These are phyloP conservation scores for Gonioctena quinquepunctata DNA, from an alignment of 1,140 invertebrate genomes.

Conservation along the genomic window DNA sequence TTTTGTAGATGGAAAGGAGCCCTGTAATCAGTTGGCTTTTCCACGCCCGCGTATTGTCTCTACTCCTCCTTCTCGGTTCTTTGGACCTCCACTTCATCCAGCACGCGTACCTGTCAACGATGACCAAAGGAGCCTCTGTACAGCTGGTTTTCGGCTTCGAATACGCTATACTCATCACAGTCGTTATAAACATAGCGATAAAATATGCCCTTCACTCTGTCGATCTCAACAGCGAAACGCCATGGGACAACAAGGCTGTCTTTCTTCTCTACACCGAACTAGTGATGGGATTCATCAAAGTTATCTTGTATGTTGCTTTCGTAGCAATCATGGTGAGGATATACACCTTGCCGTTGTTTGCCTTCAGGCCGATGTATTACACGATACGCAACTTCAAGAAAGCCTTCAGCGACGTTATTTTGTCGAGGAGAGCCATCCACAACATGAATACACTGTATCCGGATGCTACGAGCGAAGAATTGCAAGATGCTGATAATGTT, in stretches of 20 bases:
- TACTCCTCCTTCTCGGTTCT: constrained; percentile 79
- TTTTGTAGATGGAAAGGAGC: constrained; percentile 94
- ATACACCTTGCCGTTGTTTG: constrained; percentile 97
- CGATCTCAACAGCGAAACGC: constrained; percentile 92
- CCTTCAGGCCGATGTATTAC: constrained; percentile 98
- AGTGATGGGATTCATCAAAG: constrained; percentile 87
- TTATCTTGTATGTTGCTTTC: constrained; percentile 91
- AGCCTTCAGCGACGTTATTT: constrained; percentile 95
- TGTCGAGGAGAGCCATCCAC: constrained; percentile 93
- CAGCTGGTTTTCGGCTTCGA: constrained; percentile 99
- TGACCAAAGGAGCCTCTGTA: constrained; percentile 93
- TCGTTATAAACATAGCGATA: constrained; percentile 90
- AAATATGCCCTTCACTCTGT: constrained; percentile 96
- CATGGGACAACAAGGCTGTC: constrained; percentile 99
- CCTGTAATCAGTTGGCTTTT: constrained; percentile 96
- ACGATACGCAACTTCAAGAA: constrained; percentile 98
- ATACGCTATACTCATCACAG: constrained; percentile 95
- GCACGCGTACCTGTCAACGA: constrained; percentile 93
- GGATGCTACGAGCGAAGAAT: constrained; percentile 91
- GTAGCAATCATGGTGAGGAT: constrained; percentile 96
- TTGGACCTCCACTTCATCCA: constrained; percentile 90
- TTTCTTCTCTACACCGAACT: constrained; percentile 96
- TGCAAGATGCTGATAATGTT: constrained; percentile 94
- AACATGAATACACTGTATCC: constrained; percentile 99
- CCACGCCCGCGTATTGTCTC: constrained; percentile 87